Evolutionary conservation across 2,888 invertebrate species (phyloP), one percentile per base, ranked within the genome.

Genomic region (Chrysopilus asiliformis): DNA sequence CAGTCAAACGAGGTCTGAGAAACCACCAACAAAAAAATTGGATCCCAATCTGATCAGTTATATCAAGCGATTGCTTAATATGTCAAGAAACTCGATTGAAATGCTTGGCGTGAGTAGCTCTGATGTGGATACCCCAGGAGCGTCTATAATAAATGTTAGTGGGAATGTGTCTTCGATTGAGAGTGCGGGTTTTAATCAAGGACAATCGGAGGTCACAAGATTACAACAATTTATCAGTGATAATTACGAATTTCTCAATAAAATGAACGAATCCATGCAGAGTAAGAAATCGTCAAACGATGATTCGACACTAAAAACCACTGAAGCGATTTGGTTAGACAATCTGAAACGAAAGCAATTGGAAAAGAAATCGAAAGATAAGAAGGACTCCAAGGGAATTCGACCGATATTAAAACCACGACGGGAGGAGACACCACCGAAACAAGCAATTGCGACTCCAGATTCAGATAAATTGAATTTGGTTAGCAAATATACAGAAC

Each of bases 11-110:
- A 33, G 13, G 27, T 30, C 6, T 19, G 19, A 17, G 25, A 7
- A 4, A 17, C 9, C 4, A 7, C 7, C 14, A 9, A 15, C 10
- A 27, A 39, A 31, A 18, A 37, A 32, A 14, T 17, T 60, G 5
- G 56, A 67, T 51, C 61, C 65, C 2, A 41, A 52, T 9, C 47
- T 70, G 26, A 49, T 60, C 4, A 57, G 57, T 7, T 68, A 68
- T 44, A 64, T 72, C 3, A 58, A 65, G 36, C 63, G 66, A 43
- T 50, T 72, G 25, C 48, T 72, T 14, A 55, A 55, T n/a, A 68
- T 72, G 71, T 66, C 68, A 0, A 60, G 64, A 19, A 51, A 48
- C 8, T 64, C 63, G 37, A 52, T 72, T n/a, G 64, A 68, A 10
- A 59, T 67, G 9, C 49, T 71, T 13, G 57, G 57, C 2, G 62